Evolutionary conservation across 2,888 invertebrate species (phyloP), one percentile per base, ranked within the genome.

Genomic region (Anagyrus pseudococci): DNA sequence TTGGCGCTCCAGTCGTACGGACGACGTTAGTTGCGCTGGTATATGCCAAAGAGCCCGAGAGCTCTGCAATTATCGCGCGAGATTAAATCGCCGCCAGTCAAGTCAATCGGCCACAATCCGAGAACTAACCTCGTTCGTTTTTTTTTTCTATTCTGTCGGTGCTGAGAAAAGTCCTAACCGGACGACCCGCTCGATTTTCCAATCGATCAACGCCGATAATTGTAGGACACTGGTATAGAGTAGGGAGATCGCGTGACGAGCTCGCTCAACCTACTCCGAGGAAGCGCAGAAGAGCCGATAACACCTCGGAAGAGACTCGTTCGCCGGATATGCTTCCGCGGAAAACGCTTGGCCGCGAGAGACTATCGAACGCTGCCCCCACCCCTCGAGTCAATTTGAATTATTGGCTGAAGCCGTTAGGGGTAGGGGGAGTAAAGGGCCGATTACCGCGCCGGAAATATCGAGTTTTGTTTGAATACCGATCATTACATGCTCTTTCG

Each of bases 361-460:
- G n/a, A n/a, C n/a, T n/a, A n/a, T n/a, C n/a, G n/a, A n/a, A n/a
- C n/a, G n/a, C n/a, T n/a, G n/a, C n/a, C n/a, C n/a, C n/a, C n/a
- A n/a, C n/a, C n/a, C n/a, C n/a, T n/a, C n/a, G n/a, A n/a, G n/a
- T n/a, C n/a, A n/a, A n/a, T n/a, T n/a, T n/a, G n/a, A n/a, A n/a
- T n/a, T n/a, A n/a, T n/a, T n/a, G n/a, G n/a, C n/a, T n/a, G n/a
- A n/a, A n/a, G n/a, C n/a, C n/a, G n/a, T n/a, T n/a, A 29, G 29
- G 10, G 20, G 2, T 19, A 17, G 44, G 7, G 7, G 19, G 8
- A 44, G 44, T 13, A 6, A 17, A 6, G 44, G 7, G 44, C 44
- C 57, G n/a, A n/a, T n/a, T n/a, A n/a, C n/a, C n/a, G n/a, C n/a
- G 65, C 66, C 66, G 71, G 67, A 69, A 69, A 71, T 70, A 67